Evolutionary conservation across 2,888 invertebrate species (phyloP).

Genomic region (Pachycephus smyrnensis): DNA sequence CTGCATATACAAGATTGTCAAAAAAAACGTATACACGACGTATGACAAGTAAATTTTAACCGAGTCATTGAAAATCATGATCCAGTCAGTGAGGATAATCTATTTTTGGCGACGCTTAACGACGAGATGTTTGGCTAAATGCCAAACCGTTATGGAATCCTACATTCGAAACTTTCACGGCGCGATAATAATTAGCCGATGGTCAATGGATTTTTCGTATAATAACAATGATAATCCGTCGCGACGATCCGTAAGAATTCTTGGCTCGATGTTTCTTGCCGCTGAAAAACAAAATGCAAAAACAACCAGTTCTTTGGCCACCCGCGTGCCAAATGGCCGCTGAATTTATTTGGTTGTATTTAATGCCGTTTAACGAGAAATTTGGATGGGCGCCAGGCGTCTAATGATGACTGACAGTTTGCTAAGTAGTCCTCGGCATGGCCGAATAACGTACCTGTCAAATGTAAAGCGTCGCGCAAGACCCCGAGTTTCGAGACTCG

Average conservation of each 20-base stretch:
- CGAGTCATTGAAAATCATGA: background rate
- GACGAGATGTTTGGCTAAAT: background rate
- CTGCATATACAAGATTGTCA: background rate
- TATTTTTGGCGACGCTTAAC: background rate
- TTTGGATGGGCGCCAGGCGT: conserved; percentile 46
- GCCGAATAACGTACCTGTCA: conserved; percentile 29
- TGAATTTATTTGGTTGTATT: conserved; percentile 15
- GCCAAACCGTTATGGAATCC: background rate
- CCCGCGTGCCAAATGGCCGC: background rate
- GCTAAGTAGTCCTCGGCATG: conserved; percentile 27
- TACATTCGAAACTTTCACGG: background rate
- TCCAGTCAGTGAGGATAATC: background rate
- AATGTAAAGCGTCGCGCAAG: background rate
- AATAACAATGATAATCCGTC: background rate
- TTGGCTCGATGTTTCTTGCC: background rate
- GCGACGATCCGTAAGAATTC: background rate
- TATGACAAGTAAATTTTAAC: background rate
- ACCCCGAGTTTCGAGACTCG: background rate
- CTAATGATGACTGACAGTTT: conserved; percentile 48
- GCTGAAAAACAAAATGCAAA: background rate
- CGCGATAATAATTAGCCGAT: background rate
- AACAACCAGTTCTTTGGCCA: background rate
- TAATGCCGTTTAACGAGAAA: conserved; percentile 33
- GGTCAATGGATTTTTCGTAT: background rate
- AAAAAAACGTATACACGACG: background rate